Evolutionary conservation across 2,888 invertebrate genomes (phyloP), one percentile per base, ranked within the genome.

Genomic region (Athetis lepigone): DNA sequence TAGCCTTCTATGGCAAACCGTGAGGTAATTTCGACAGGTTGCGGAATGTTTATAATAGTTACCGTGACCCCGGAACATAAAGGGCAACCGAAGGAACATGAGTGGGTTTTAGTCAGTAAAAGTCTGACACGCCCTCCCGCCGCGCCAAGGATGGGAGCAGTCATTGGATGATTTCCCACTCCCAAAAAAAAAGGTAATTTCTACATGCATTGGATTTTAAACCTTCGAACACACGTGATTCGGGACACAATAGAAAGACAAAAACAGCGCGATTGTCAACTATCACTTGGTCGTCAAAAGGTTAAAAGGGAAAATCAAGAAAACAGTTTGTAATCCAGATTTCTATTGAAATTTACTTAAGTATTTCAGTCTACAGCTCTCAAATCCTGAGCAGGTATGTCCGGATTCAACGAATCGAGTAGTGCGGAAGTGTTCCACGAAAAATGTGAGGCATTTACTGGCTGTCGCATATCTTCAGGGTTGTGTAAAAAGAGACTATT

Each of bases 361-460:
- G 11, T 47, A 65, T 37, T 66, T 39, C 39, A 11, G 33, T 23
- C 19, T 46, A 18, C 46, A 42, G 19, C 29, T 52, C 37, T 37
- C 13, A 59, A 67, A 67, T 59, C 51, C 23, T 21, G n/a, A 47
- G 59, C 42, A 19, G 51, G 62, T 37, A 55, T 69, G 43, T 69
- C 45, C 29, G 55, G 62, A 70, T 29, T 47, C 55, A 61, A 51
- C 45, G 36, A 69, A 62, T 62, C 36, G 70, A 37, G 62, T 29
- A 46, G 40, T 39, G 25, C 18, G 37, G 51, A 62, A 69, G 62
- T 69, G 68, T 60, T 68, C 68, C 21, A 52, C 7, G 70, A 56
- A 70, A 69, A 51, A 70, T 70, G 55, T 47, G 51, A 56, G 40
- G 70, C 55, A 70, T 62, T 70, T 70, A 56, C 51, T 19, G 55